Evolutionary conservation across 2,113 vertebrate genomes (phyloP), one percentile per base, ranked within the genome.

Genomic region (Jacana jacana): DNA sequence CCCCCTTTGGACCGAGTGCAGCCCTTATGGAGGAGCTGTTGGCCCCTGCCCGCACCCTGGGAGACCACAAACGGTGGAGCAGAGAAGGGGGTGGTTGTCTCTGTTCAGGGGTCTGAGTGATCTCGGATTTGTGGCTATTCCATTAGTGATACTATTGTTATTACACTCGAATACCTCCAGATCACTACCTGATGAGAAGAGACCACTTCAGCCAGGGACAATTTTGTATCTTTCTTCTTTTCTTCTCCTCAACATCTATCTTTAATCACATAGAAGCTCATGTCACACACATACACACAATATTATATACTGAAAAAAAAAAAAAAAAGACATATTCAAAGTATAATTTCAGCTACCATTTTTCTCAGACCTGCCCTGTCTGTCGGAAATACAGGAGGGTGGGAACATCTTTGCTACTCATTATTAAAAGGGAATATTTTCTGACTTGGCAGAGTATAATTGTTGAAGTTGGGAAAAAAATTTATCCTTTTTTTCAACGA

Each of bases 141-240:
- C 39, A 42, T 27, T 75, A 60, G 13, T 48, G 11, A 15, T 51
- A 7, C 27, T 61, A 22, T 15, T 60, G 2, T n/a, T 65, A 4
- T 15, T 77, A 33, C 16, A 42, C 2, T 13, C 0, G 0, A 69
- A 3, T 46, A 81, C 9, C 65, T 78, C 19, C 28, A 70, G 86
- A 89, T 49, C 17, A 15, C 30, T 52, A 1, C 9, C 6, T n/a
- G 8, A 27, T n/a, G 37, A 70, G 68, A 65, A 69, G 9, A 6
- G 7, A 4, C 20, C 6, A 28, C 58, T 82, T 81, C 15, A 72
- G 10, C 15, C 33, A 66, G 19, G 33, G 11, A 20, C 5, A 31
- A 28, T 70, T 95, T 73, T 54, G 4, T 33, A 9, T 58, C 16
- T 51, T 51, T 37, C 33, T 71, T 68, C 24, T 17, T 78, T 91